These are phyloP conservation scores for Tuta absoluta DNA, from an alignment of 2,888 invertebrate species.

Conservation along the genomic window DNA sequence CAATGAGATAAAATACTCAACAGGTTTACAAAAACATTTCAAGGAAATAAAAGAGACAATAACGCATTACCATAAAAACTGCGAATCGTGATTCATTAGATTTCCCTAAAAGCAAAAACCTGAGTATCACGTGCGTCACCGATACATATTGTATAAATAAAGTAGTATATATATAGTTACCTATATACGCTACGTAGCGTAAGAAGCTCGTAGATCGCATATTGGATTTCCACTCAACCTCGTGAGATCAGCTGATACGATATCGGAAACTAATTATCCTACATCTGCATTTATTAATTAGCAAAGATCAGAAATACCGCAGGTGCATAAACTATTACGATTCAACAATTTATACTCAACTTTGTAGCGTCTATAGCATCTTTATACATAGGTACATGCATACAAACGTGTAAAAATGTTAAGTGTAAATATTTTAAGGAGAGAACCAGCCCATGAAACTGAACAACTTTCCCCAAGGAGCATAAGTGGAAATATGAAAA, in stretches of 20 bases:
- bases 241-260: not conserved
- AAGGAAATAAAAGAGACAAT: constrained; percentile 1
- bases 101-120: not conserved
- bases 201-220: not conserved
- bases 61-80: constrained; percentile 3
- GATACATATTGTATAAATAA: not conserved
- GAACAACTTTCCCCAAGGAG: no score
- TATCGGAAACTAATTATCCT: not conserved
- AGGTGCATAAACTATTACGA: not conserved
- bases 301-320: not conserved
- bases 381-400: no score
- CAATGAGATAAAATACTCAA: not conserved
- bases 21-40: not conserved
- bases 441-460: no score
- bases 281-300: not conserved
- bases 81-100: constrained; percentile 6
- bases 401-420: no score
- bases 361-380: no score
- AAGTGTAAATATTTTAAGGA: no score
- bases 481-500: no score
- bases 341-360: not conserved
- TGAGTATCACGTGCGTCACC: not conserved
- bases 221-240: not conserved
- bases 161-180: not conserved
- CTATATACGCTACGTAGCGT: not conserved